A percentile compares a stretch with the other conserved stretches of the same genome.
Evolutionary conservation across 2,797 vertebrate species (phyloP).

Genomic region (Australoheros facetus): DNA sequence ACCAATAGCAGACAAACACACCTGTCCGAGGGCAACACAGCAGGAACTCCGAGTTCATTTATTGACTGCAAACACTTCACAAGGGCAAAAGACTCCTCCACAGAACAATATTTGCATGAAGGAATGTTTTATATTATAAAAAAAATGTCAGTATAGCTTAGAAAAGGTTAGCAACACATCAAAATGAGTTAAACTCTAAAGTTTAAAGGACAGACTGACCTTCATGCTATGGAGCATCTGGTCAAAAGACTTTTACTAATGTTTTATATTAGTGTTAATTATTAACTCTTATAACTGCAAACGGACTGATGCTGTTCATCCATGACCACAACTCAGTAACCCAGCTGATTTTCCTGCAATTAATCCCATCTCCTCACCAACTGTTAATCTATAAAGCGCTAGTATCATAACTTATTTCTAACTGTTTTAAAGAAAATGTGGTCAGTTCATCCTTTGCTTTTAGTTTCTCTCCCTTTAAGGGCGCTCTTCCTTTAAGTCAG

Average conservation of each 20-base stretch:
- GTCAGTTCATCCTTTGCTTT: background rate
- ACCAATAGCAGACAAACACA: conserved; percentile 49
- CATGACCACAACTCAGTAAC: background rate
- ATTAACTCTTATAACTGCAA: background rate
- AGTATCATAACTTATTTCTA: background rate
- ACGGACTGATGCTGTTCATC: background rate
- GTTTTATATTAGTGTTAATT: background rate
- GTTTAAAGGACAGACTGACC: background rate
- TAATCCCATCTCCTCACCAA: background rate
- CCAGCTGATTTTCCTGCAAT: background rate
- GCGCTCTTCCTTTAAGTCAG: background rate
- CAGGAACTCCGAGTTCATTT: conserved; percentile 23
- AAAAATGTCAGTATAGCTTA: background rate
- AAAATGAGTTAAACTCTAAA: background rate
- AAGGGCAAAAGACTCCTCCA: background rate
- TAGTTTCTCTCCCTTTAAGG: background rate
- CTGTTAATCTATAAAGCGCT: background rate
- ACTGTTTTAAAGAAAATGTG: background rate
- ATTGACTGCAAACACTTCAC: conserved; percentile 33
- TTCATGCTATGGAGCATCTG: background rate
- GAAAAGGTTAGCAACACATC: background rate
- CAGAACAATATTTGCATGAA: background rate
- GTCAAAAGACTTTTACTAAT: background rate
- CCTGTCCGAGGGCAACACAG: conserved; percentile 47
- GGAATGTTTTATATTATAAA: background rate